Percentiles rank a stretch among this genome's conserved stretches.
Conservation (phyloP, 2,888 invertebrate species). For the Caenorhabditis macrosperma region DNA sequence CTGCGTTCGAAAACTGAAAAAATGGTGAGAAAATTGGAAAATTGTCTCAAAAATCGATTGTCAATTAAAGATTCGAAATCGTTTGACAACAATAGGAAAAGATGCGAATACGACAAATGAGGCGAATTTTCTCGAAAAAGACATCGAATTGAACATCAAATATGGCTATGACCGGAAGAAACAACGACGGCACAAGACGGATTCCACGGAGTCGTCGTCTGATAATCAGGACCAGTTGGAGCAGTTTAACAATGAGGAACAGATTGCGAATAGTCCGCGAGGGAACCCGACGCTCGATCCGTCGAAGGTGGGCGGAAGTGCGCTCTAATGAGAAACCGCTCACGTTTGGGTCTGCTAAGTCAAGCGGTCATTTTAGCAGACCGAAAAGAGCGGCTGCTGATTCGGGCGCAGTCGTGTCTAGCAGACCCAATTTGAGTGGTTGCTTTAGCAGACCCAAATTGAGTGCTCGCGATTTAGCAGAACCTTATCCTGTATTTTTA, state of each 20-base stretch:
- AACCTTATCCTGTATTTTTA: too few species aligned
- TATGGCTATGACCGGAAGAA: slow-evolving; percentile 46
- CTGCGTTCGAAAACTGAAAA: not conserved
- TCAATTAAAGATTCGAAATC: not conserved
- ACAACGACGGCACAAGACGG: slow-evolving; percentile 6
- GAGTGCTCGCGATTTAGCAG: too few species aligned
- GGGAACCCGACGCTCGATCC: slow-evolving; percentile 28
- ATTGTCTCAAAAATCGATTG: not conserved
- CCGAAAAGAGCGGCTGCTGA: too few species aligned
- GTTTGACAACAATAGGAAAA: not conserved
- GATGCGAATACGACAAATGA: not conserved
- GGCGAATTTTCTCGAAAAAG: slow-evolving; percentile 7
- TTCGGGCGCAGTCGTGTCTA: too few species aligned
- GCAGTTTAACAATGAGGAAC: slow-evolving; percentile 44
- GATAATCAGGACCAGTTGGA: slow-evolving; percentile 24
- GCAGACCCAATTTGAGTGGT: too few species aligned
- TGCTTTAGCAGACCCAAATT: too few species aligned
- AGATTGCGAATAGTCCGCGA: slow-evolving; percentile 29
- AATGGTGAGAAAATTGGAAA: not conserved
- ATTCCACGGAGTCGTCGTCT: slow-evolving; percentile 45
- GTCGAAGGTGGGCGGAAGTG: slow-evolving; percentile 22
- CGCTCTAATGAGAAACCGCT: not conserved
- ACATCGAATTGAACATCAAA: slow-evolving; percentile 37
- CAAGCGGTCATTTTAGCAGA: too few species aligned
- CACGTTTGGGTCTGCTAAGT: too few species aligned